A percentile compares a stretch with the other conserved stretches of the same genome.
Conservation (phyloP, 2,113 vertebrate species). For the Lota lota region DNA sequence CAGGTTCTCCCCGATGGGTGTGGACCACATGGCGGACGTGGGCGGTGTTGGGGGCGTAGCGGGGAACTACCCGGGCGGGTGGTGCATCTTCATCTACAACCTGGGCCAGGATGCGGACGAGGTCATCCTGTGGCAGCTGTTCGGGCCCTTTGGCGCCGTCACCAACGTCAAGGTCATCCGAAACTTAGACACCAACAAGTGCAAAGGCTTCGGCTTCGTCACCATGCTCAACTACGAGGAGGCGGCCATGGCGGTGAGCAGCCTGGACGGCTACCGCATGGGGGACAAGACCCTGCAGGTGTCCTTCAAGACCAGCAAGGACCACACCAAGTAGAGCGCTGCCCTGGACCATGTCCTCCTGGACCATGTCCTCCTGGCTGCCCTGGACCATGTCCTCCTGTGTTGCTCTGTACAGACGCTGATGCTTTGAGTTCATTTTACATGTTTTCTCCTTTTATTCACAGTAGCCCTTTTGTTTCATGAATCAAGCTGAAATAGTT, state of each 20-base stretch:
- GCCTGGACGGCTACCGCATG: constrained; percentile 95
- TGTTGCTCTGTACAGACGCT: no score
- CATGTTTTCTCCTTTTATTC: no score
- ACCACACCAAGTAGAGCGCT: constrained; percentile 90
- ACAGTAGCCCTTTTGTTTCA: no score
- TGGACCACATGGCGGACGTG: constrained; percentile 91
- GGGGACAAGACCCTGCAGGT: constrained; percentile 98
- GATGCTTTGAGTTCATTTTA: no score
- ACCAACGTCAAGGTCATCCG: constrained; percentile 98
- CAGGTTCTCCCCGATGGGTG: constrained; percentile 98
- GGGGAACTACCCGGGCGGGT: constrained; percentile 85
- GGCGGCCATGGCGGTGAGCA: constrained; percentile 96
- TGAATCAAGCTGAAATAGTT: no score
- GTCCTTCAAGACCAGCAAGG: constrained; percentile 98
- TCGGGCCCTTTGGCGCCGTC: constrained; percentile 95
- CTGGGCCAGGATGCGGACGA: constrained; percentile 94
- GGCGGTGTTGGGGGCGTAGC: constrained; percentile 84
- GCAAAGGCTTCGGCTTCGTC: constrained; percentile 98
- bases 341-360: neutral
- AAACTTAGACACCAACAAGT: constrained; percentile 99
- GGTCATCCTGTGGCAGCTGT: constrained; percentile 99
- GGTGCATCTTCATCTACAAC: constrained; percentile 99
- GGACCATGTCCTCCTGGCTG: neutral
- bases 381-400: no score
- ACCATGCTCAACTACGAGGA: constrained; percentile 99